Evolutionary conservation across 2,797 vertebrate species (phyloP).

Genomic region (Sebastes oblongus): DNA sequence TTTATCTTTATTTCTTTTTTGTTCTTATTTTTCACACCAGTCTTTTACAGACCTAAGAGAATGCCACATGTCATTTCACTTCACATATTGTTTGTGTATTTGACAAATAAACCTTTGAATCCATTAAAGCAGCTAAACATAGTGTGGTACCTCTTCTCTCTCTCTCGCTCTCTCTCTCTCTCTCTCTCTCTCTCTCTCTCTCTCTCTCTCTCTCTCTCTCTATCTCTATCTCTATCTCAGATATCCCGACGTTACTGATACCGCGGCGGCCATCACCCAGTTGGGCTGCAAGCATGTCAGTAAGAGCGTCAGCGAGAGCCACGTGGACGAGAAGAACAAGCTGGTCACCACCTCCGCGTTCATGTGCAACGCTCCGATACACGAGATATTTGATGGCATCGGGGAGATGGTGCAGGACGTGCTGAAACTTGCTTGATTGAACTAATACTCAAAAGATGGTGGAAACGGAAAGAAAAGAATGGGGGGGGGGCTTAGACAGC

Average conservation of each 20-base stretch:
- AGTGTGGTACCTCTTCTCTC: neutral
- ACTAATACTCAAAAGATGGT: neutral
- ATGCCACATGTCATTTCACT: neutral
- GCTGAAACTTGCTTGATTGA: slow-evolving; percentile 83
- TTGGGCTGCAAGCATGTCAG: slow-evolving; percentile 84
- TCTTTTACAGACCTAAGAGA: neutral
- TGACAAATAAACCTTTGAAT: neutral
- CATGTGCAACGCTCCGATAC: slow-evolving; percentile 84
- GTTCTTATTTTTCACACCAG: neutral
- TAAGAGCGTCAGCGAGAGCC: slow-evolving; percentile 82
- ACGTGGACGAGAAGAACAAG: slow-evolving; percentile 83
- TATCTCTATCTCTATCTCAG: slow-evolving; percentile 59
- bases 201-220: no score
- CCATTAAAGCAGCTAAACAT: neutral
- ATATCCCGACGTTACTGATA: slow-evolving; percentile 82
- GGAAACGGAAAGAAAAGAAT: neutral
- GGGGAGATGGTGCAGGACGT: slow-evolving; percentile 85
- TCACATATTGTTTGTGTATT: neutral
- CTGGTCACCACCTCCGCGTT: slow-evolving; percentile 84
- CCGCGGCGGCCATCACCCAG: slow-evolving; percentile 78
- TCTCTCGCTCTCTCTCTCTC: no score
- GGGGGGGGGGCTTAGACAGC: neutral
- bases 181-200: neutral
- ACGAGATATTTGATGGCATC: slow-evolving; percentile 83
- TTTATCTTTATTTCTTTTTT: neutral